Percentiles rank a stretch among this genome's conserved stretches.
phyloP scores from a whole-genome alignment of 2,888 invertebrate species.

The Lasius fuliginosus region DNA sequence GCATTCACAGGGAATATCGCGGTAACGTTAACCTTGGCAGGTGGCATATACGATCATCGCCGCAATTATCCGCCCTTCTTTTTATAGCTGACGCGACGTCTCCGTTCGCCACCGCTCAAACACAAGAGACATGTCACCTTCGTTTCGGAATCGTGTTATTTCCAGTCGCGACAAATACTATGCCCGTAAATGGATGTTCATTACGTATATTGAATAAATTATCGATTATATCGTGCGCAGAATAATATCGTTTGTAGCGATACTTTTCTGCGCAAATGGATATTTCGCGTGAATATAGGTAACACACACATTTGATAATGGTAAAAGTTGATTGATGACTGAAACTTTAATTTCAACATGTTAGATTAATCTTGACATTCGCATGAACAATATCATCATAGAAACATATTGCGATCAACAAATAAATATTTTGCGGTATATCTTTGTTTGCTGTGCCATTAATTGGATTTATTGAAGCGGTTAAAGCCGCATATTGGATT shows the following conservation, averaged over 20 bases:
- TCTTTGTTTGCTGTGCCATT: neutral
- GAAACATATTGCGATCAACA: neutral
- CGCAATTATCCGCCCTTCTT: constrained; percentile 32
- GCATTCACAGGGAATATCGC: constrained; percentile 66
- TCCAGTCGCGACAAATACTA: neutral
- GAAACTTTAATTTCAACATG: neutral
- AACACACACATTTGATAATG: neutral
- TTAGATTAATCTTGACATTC: constrained; percentile 6
- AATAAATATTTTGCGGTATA: constrained; percentile 19
- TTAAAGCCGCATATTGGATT: constrained; percentile 2
- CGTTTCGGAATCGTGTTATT: constrained; percentile 2
- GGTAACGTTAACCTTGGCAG: constrained; percentile 69
- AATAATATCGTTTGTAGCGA: neutral
- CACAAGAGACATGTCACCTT: neutral
- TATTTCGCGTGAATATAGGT: neutral
- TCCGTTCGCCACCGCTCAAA: neutral
- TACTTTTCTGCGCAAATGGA: neutral
- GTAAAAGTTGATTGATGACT: neutral
- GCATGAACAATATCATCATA: neutral
- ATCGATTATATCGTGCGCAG: neutral
- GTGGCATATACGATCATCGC: constrained; percentile 56
- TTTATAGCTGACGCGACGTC: constrained; percentile 4
- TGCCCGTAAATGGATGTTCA: neutral
- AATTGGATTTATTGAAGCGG: constrained; percentile 7
- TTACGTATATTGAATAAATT: neutral